These are phyloP conservation scores for Eolophus roseicapilla DNA, from an alignment of 2,113 vertebrate genomes.

Conservation along the genomic window DNA sequence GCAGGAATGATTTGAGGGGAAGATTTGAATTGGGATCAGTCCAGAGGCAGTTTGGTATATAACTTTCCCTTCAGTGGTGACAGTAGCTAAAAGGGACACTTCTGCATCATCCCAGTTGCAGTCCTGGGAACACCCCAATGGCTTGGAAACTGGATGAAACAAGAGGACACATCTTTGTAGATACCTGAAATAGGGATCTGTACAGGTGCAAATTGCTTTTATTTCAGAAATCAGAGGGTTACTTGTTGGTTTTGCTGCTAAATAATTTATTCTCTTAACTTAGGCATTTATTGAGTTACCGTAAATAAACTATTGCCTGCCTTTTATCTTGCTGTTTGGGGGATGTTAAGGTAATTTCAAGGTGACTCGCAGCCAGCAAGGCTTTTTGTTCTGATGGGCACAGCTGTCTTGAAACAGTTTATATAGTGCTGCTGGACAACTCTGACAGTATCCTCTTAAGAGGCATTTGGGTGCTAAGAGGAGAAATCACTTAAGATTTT, in stretches of 20 bases:
- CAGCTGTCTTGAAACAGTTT: background rate
- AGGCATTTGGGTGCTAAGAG: rapidly evolving
- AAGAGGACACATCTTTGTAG: background rate
- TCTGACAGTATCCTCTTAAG: background rate
- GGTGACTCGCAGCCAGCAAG: background rate
- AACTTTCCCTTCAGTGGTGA: background rate
- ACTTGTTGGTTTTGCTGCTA: background rate
- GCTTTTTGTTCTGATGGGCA: background rate
- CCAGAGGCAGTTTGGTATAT: background rate
- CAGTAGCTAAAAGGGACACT: background rate
- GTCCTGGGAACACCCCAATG: background rate
- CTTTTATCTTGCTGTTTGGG: background rate
- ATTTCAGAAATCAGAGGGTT: background rate
- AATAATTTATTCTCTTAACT: background rate
- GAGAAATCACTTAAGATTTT: background rate
- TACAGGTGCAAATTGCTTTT: background rate
- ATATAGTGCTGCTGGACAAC: background rate
- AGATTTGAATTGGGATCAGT: background rate
- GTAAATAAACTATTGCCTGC: background rate
- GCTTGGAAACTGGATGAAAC: rapidly evolving
- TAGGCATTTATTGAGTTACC: background rate
- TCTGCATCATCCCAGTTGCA: background rate
- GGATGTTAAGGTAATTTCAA: background rate
- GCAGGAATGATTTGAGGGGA: background rate
- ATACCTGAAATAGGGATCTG: background rate